Conservation (phyloP, 64 coral and sea anemone genomes). For the Acropora tenuis region DNA sequence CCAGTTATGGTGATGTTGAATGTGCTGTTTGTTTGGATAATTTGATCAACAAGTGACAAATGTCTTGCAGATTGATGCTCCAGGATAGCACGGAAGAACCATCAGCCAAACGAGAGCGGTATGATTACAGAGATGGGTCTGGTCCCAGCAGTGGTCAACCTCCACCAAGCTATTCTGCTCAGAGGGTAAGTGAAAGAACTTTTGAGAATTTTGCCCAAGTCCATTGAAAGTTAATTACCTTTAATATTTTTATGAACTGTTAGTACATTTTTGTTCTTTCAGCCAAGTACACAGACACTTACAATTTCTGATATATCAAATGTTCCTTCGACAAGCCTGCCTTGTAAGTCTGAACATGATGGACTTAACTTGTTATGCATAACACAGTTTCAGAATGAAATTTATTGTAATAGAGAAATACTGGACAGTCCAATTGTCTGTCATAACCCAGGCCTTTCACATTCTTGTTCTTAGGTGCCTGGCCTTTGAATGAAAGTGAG, state of each 20-base stretch:
- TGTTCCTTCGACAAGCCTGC: slow-evolving; percentile 38
- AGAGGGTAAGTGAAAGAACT: slow-evolving; percentile 32
- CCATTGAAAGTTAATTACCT: not conserved
- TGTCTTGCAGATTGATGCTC: slow-evolving; percentile 68
- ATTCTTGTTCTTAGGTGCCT: too few species aligned
- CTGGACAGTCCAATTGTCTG: too few species aligned
- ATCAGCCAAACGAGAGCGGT: slow-evolving; percentile 68
- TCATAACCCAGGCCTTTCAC: too few species aligned
- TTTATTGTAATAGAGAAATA: not conserved
- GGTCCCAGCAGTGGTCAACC: slow-evolving; percentile 52
- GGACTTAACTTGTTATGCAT: not conserved
- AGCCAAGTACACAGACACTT: slow-evolving; percentile 83
- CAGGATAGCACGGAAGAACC: slow-evolving; percentile 85
- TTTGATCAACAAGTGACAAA: not conserved
- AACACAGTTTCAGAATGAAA: too few species aligned
- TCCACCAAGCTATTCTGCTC: slow-evolving; percentile 64
- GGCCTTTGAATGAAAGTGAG: too few species aligned
- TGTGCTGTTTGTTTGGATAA: not conserved
- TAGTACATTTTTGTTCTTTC: slow-evolving; percentile 14
- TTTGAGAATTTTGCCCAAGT: not conserved
- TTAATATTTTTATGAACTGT: not conserved
- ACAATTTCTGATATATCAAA: slow-evolving; percentile 97
- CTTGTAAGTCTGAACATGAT: slow-evolving; percentile 22
- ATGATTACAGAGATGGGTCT: slow-evolving; percentile 64
- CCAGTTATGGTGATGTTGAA: not conserved